These are phyloP conservation scores for Apistogramma diplotaenia DNA, from an alignment of 2,113 vertebrate species.

Conservation along the genomic window DNA sequence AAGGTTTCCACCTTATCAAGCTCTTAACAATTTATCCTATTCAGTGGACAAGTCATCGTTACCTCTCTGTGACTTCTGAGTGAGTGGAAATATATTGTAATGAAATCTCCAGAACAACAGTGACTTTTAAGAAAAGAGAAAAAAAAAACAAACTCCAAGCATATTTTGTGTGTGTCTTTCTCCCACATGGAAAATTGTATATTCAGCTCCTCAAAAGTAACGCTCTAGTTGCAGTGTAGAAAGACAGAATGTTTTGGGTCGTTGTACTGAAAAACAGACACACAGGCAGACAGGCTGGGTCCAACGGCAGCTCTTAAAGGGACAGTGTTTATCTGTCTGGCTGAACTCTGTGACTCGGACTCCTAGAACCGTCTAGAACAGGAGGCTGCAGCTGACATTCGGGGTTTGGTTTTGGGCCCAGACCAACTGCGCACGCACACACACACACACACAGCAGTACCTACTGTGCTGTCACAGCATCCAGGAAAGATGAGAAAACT, in stretches of 20 bases:
- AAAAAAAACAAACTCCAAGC: not conserved
- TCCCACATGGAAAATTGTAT: constrained; percentile 56
- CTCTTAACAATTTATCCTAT: constrained; percentile 41
- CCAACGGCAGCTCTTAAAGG: constrained; percentile 56
- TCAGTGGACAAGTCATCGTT: constrained; percentile 34
- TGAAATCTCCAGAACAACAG: constrained; percentile 38
- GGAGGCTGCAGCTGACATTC: constrained; percentile 42
- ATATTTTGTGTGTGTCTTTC: not conserved
- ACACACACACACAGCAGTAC: not conserved
- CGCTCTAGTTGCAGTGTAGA: constrained; percentile 66
- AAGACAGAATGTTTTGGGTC: constrained; percentile 66
- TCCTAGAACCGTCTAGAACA: constrained; percentile 50
- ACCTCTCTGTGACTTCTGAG: constrained; percentile 26
- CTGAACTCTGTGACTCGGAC: constrained; percentile 69
- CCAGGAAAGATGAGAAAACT: constrained; percentile 30
- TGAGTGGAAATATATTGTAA: constrained; percentile 48
- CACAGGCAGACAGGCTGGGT: constrained; percentile 64
- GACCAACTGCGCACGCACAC: not conserved
- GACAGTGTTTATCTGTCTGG: constrained; percentile 59
- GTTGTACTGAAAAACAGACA: constrained; percentile 70
- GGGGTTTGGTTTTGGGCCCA: constrained; percentile 28
- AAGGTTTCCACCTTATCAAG: constrained; percentile 35
- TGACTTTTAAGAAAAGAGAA: not conserved
- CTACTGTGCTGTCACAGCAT: not conserved
- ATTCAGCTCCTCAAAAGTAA: constrained; percentile 54